A percentile compares a stretch with the other conserved stretches of the same genome.
These are phyloP conservation scores for Eupristina koningsbergeri DNA, from an alignment of 1,140 invertebrate genomes.

Conservation along the genomic window DNA sequence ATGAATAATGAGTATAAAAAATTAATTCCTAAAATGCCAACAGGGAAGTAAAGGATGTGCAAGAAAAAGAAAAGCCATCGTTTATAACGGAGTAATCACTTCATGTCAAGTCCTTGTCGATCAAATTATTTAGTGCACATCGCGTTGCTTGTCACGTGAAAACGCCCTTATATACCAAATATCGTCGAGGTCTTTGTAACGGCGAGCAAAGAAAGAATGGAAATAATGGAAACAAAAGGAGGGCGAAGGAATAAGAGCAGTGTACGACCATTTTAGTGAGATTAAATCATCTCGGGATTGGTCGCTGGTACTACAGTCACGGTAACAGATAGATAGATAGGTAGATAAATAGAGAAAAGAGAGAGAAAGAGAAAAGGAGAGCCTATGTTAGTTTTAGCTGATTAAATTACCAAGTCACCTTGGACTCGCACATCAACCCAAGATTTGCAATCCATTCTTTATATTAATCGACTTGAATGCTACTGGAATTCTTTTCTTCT, in stretches of 20 bases:
- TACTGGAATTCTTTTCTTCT: conserved; percentile 2
- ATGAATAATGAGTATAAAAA: conserved; percentile 9
- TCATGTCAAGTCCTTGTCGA: conserved; percentile 3
- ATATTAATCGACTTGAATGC: conserved; percentile 67
- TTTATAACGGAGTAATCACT: conserved; percentile 15
- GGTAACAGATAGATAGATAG: too few species aligned
- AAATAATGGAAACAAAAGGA: conserved; percentile 33
- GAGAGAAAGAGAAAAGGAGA: conserved; percentile 60
- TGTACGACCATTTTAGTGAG: conserved; percentile 68
- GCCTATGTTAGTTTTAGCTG: conserved; percentile 73
- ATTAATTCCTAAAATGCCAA: not conserved
- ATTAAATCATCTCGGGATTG: conserved; percentile 72
- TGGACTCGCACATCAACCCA: conserved; percentile 65
- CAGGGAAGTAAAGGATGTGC: not conserved
- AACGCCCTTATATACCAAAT: not conserved
- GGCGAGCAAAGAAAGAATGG: not conserved
- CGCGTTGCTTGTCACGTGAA: conserved; percentile 1
- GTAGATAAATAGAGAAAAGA: conserved; percentile 57
- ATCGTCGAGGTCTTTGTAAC: not conserved
- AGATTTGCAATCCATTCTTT: conserved; percentile 70
- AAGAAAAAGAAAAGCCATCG: conserved; percentile 10
- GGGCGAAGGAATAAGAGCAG: conserved; percentile 50
- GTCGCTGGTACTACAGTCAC: not conserved
- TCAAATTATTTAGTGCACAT: conserved; percentile 25
- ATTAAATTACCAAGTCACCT: conserved; percentile 73